Evolutionary conservation across 92 coral and sea anemone genomes (phyloP).

Genomic region (Chrysogorgia sp.): DNA sequence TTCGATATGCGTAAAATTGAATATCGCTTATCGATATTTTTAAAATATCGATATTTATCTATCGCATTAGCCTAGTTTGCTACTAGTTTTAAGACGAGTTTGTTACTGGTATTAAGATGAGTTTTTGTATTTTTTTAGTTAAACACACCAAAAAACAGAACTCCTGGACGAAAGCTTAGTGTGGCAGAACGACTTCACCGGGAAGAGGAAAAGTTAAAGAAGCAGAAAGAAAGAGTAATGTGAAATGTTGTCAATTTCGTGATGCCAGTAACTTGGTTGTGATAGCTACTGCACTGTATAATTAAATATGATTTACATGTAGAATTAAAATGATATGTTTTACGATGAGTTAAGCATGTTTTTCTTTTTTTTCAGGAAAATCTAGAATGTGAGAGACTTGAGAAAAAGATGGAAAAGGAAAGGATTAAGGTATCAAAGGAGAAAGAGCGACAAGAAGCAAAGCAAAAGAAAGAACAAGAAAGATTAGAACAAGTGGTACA

Average conservation of each 20-base stretch:
- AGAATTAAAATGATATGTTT: no score
- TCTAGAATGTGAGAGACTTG: constrained; percentile 57
- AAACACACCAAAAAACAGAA: constrained; percentile 34
- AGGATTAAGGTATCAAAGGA: constrained; percentile 68
- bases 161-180: constrained; percentile 68
- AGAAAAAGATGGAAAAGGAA: constrained; percentile 69
- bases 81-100: no score
- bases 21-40: no score
- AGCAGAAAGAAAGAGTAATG: constrained; percentile 64
- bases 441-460: constrained; percentile 79
- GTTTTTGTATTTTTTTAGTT: neutral
- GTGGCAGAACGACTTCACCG: constrained; percentile 71
- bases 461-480: constrained; percentile 81
- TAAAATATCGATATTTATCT: no score
- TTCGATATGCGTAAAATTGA: no score
- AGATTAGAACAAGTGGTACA: constrained; percentile 73
- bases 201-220: constrained; percentile 71
- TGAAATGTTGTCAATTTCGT: neutral
- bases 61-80: no score
- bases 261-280: constrained; percentile 3
- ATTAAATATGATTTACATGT: no score
- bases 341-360: neutral
- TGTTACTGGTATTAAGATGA: no score
- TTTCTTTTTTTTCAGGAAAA: constrained; percentile 33
- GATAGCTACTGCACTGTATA: neutral